Evolutionary conservation across 2,113 vertebrate species (phyloP).

Genomic region (Gavia stellata): DNA sequence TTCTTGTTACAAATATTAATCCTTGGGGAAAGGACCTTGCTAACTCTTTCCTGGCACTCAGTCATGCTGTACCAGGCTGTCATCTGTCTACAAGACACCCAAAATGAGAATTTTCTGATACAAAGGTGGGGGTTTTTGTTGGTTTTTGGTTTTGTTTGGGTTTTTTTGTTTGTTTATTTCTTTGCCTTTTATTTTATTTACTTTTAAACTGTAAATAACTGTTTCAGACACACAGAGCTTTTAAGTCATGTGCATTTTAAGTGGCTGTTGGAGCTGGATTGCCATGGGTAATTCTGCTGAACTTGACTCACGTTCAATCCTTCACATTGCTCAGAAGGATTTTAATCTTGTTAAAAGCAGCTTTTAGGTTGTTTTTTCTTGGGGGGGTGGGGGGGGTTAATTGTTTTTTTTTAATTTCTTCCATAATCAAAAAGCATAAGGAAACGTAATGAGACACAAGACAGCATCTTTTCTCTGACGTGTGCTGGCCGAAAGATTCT

Average conservation of each 20-base stretch:
- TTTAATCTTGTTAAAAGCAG: not conserved
- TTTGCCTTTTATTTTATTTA: not conserved
- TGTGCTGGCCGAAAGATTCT: not conserved
- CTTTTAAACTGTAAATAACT: not conserved
- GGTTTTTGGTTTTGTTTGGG: too few relatives aligned
- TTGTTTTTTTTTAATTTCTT: not conserved
- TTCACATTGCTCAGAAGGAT: not conserved
- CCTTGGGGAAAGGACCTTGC: not conserved
- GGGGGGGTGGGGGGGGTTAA: too few relatives aligned
- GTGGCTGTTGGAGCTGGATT: not conserved
- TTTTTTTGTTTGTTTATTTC: not conserved
- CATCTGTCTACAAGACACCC: not conserved
- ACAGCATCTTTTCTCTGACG: not conserved
- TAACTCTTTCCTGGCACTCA: not conserved
- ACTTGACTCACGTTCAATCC: not conserved
- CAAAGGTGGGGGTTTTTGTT: accelerated
- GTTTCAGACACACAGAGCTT: not conserved
- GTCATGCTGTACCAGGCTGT: not conserved
- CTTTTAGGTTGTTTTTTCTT: not conserved
- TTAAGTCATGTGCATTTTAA: not conserved
- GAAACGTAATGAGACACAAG: not conserved
- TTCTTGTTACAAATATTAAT: not conserved
- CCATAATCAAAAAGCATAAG: not conserved
- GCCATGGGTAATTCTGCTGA: not conserved
- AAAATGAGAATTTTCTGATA: not conserved